These are phyloP conservation scores for Takifugu ocellatus DNA, from an alignment of 2,797 vertebrate species.

Conservation along the genomic window DNA sequence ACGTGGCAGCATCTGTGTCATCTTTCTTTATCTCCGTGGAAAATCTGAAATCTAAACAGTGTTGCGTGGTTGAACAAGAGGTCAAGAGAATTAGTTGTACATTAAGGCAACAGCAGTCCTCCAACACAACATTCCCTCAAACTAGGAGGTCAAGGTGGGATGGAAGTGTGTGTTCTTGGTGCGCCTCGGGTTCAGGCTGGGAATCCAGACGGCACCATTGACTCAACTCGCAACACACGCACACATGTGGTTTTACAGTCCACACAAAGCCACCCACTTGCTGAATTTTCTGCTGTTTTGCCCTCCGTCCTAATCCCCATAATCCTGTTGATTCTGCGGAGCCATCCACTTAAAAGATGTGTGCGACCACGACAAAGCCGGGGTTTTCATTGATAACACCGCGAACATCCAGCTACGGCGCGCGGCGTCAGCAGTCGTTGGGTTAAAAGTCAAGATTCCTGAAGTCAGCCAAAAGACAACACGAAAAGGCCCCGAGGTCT, in stretches of 20 bases:
- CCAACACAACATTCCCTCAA: background rate
- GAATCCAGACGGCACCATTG: background rate
- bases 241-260: background rate
- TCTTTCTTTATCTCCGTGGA: constrained; percentile 31
- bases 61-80: constrained; percentile 41
- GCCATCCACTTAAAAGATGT: constrained; percentile 43
- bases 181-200: constrained; percentile 2
- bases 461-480: background rate
- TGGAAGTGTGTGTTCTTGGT: background rate
- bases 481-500: background rate
- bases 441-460: constrained; percentile 14
- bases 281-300: constrained; percentile 48
- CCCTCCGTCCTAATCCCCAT: constrained; percentile 39
- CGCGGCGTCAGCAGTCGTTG: constrained; percentile 21
- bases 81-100: constrained; percentile 12
- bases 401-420: background rate
- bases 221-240: constrained; percentile 20
- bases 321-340: constrained; percentile 56
- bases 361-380: constrained; percentile 50
- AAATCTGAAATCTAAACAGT: constrained; percentile 48
- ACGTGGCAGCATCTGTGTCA: constrained; percentile 2
- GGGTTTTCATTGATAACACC: constrained; percentile 53
- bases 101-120: background rate
- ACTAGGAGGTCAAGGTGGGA: too few relatives aligned
- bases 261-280: constrained; percentile 17